Base-by-base conservation (phyloP, 2,888 invertebrate species). In the Cosmopolites sordidus region DNA sequence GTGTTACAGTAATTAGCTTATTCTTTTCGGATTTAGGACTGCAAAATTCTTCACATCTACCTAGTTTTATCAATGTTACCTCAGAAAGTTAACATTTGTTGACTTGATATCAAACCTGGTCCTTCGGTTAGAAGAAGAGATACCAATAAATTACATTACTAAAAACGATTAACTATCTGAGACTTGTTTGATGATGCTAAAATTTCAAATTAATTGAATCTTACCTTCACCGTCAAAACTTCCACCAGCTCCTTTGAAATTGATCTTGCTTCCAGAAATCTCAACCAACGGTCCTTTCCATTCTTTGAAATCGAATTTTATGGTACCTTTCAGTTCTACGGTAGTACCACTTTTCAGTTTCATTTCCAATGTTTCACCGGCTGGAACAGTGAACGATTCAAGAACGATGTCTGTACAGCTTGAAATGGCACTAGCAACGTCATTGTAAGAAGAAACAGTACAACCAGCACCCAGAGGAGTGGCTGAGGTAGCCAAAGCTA, bases 211-310 rank as follows among this genome's bases (percentile, higher is more conserved):
- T n/a, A n/a, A n/a, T n/a, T n/a, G n/a, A n/a, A n/a, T n/a, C n/a
- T 3, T 41, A 43, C 60, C 60, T 43, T 56, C 40, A 12, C 58
- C 60, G 37, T 60, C 60, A 8, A 60, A 46, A 1, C 40, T 43
- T 9, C 22, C 42, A 14, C 42, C 22, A 9, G 40, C 46, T 17
- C 51, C 51, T 12, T 16, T n/a, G 14, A 51, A 27, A 33, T 45
- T 51, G 0, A 51, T 40, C 22, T 41, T 29, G 9, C 39, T 40
- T 46, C 51, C 51, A 14, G 27, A 8, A 27, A 51, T 39, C 5
- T 27, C 16, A 11, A 51, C 1, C 29, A 51, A n/a, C 1, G 51
- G 51, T 16, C 51, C 51, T 12, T n/a, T 37, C 51, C 51, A 51
- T 46, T 39, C 41, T 2, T 16, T 1, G 17, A 40, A 30, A 14